Percentiles rank a stretch among this genome's conserved stretches.
Evolutionary conservation across 2,113 vertebrate genomes (phyloP).

Genomic region (Hipposideros armiger): DNA sequence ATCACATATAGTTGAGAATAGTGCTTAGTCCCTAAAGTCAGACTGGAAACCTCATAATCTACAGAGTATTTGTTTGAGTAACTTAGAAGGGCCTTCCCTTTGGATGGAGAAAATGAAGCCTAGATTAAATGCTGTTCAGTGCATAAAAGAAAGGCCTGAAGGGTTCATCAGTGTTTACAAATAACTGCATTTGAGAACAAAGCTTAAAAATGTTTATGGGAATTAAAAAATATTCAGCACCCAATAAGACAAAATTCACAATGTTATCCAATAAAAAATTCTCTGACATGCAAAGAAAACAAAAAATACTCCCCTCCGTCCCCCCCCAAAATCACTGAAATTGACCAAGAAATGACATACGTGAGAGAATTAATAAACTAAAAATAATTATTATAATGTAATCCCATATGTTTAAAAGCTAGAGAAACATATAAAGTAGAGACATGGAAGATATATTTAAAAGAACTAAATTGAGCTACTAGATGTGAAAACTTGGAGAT

Average conservation of each 20-base stretch:
- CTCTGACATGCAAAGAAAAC: background rate
- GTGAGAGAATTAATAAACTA: background rate
- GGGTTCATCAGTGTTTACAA: background rate
- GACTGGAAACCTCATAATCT: background rate
- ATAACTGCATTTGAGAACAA: background rate
- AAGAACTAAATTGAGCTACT: background rate
- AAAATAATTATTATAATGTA: background rate
- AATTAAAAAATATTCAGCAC: background rate
- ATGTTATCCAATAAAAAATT: background rate
- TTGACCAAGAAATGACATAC: background rate
- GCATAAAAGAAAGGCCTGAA: background rate
- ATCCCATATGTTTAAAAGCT: background rate
- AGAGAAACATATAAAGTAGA: background rate
- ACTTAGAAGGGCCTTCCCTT: background rate
- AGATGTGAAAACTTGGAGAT: constrained; percentile 16
- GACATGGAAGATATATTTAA: background rate
- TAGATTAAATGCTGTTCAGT: background rate
- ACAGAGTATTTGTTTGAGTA: background rate
- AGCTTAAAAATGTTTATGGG: background rate
- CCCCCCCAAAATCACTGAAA: background rate
- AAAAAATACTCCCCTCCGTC: no score
- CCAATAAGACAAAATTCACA: background rate
- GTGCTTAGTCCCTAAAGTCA: background rate
- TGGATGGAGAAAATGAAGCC: background rate
- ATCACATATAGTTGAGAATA: background rate